These are phyloP conservation scores for Calypte anna DNA, from an alignment of 2,113 vertebrate genomes.

Conservation along the genomic window DNA sequence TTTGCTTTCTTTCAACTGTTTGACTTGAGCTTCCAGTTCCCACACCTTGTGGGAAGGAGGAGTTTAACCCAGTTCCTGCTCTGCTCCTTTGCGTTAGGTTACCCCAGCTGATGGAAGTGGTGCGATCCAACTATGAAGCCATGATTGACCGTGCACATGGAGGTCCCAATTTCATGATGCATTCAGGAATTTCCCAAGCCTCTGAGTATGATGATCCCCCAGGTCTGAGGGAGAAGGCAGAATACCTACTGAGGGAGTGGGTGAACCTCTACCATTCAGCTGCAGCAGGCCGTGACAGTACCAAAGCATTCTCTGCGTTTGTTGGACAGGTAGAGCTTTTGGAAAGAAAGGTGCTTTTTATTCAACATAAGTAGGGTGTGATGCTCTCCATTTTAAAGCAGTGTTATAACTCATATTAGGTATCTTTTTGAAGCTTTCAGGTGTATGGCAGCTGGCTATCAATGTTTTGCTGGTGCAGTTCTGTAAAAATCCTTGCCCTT, in stretches of 20 bases:
- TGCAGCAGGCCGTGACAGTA: slow-evolving; percentile 96
- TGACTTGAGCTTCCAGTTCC: neutral
- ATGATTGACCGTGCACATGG: slow-evolving; percentile 99
- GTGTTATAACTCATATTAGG: slow-evolving; percentile 61
- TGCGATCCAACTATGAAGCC: slow-evolving; percentile 97
- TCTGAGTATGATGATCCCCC: slow-evolving; percentile 98
- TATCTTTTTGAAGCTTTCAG: slow-evolving; percentile 9
- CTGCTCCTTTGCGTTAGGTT: slow-evolving; percentile 80
- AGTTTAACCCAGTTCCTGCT: slow-evolving; percentile 34
- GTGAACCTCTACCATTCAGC: slow-evolving; percentile 99
- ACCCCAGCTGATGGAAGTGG: slow-evolving; percentile 98
- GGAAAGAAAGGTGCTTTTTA: slow-evolving; percentile 87
- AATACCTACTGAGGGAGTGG: slow-evolving; percentile 97
- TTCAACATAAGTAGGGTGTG: slow-evolving; percentile 80
- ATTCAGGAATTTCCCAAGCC: slow-evolving; percentile 98
- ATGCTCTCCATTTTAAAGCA: slow-evolving; percentile 71
- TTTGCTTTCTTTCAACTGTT: neutral
- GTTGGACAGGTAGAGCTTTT: slow-evolving; percentile 96
- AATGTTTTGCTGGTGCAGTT: neutral
- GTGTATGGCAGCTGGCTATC: neutral
- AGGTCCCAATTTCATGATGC: slow-evolving; percentile 99
- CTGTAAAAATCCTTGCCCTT: neutral
- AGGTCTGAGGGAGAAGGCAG: slow-evolving; percentile 96
- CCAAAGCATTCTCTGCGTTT: slow-evolving; percentile 99
- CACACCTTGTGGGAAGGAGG: slow-evolving; percentile 12